Percentiles rank a stretch among this genome's conserved stretches.
These are phyloP conservation scores for Gymnocypris eckloni DNA, from an alignment of 2,797 vertebrate species.

Conservation along the genomic window DNA sequence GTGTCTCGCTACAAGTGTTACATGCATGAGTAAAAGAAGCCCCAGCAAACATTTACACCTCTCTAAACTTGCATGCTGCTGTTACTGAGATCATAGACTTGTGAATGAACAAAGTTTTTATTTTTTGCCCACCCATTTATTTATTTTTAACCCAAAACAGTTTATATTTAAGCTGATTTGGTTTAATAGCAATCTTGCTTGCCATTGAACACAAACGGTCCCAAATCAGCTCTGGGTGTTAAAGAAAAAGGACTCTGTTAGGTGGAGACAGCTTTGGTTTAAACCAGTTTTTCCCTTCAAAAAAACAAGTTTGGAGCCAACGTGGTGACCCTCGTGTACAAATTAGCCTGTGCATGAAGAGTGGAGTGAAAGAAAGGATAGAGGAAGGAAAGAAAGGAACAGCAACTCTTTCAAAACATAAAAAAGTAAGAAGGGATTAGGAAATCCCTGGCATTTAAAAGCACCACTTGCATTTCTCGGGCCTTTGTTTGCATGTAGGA, in stretches of 20 bases:
- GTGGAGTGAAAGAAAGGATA: conserved; percentile 64
- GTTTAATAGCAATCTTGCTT: conserved; percentile 44
- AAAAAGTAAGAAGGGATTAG: conserved; percentile 90
- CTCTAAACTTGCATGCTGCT: conserved; percentile 18
- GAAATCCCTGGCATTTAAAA: conserved; percentile 86
- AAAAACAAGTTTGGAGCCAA: conserved; percentile 41
- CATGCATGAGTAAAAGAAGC: not conserved
- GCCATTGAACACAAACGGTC: conserved; percentile 41
- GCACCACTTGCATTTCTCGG: conserved; percentile 86
- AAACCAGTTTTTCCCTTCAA: conserved; percentile 29
- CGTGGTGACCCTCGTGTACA: conserved; percentile 74
- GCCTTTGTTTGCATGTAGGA: conserved; percentile 90
- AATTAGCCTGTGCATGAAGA: conserved; percentile 78
- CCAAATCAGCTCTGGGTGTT: conserved; percentile 39
- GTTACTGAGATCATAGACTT: conserved; percentile 21
- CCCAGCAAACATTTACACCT: not conserved
- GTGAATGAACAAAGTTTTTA: not conserved
- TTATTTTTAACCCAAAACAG: not conserved
- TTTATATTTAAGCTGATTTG: conserved; percentile 49
- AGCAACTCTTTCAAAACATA: conserved; percentile 83
- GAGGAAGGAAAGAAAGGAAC: conserved; percentile 75
- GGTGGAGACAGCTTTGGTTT: conserved; percentile 47
- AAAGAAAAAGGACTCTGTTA: conserved; percentile 35
- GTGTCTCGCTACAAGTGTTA: conserved; percentile 18
- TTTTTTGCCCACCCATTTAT: not conserved